Evolutionary conservation across 2,797 vertebrate species (phyloP).

Genomic region (Enteromius anoplus): DNA sequence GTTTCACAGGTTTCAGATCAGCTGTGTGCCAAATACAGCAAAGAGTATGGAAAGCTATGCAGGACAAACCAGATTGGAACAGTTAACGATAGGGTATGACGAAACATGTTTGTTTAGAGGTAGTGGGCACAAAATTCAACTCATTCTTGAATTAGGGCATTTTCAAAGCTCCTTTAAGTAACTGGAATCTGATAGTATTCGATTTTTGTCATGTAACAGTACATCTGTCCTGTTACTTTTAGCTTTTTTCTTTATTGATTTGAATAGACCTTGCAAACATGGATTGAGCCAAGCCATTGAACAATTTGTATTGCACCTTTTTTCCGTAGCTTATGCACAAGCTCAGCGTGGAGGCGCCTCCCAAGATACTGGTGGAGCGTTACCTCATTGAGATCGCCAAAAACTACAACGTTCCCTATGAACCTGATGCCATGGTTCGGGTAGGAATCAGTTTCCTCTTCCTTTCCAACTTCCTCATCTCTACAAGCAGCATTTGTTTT

Average conservation of each 20-base stretch:
- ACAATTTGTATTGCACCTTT: constrained; percentile 8
- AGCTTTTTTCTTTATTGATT: background rate
- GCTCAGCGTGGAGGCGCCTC: constrained; percentile 93
- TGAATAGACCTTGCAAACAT: background rate
- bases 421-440: constrained; percentile 94
- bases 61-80: constrained; percentile 98
- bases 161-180: background rate
- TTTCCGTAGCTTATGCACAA: constrained; percentile 91
- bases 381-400: constrained; percentile 99
- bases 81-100: constrained; percentile 91
- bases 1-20: constrained; percentile 91
- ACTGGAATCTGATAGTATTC: background rate
- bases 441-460: constrained; percentile 74
- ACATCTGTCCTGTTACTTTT: background rate
- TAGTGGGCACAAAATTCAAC: background rate
- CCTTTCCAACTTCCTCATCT: background rate
- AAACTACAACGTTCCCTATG: constrained; percentile 97
- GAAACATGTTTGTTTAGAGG: background rate
- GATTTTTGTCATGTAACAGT: background rate
- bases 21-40: constrained; percentile 97
- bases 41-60: constrained; percentile 97
- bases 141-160: background rate
- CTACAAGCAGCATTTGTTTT: background rate
- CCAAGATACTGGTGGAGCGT: constrained; percentile 96
- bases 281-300: background rate